A percentile compares a stretch with the other conserved stretches of the same genome.
Evolutionary conservation across 2,888 invertebrate genomes (phyloP).

Genomic region (Nemotelus pantherinus): DNA sequence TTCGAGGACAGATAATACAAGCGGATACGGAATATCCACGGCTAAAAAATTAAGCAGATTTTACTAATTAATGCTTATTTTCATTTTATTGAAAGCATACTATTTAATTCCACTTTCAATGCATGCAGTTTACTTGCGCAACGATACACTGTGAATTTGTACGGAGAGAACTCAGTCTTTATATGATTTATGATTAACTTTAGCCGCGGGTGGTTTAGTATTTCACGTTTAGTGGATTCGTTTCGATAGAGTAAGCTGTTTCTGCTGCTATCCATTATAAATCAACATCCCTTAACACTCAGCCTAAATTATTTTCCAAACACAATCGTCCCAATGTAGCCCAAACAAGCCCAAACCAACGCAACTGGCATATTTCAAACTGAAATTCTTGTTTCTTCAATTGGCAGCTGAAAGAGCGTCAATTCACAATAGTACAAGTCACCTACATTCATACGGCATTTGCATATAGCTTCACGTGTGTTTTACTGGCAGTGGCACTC

Average conservation of each 20-base stretch:
- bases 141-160: constrained; percentile 63
- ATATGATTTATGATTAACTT: constrained; percentile 57
- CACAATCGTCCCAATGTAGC: background rate
- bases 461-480: constrained; percentile 7
- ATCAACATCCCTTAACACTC: background rate
- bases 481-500: constrained; percentile 17
- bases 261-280: background rate
- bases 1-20: constrained; percentile 61
- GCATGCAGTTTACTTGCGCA: constrained; percentile 61
- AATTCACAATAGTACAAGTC: background rate
- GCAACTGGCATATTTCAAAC: constrained; percentile 38
- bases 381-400: background rate
- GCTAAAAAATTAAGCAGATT: constrained; percentile 54
- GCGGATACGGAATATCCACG: constrained; percentile 60
- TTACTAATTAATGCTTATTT: constrained; percentile 13
- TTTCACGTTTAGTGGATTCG: constrained; percentile 26
- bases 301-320: background rate
- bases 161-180: constrained; percentile 58
- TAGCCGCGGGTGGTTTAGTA: constrained; percentile 48
- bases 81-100: constrained; percentile 53
- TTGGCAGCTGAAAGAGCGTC: background rate
- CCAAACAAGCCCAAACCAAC: constrained; percentile 9
- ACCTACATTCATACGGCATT: background rate
- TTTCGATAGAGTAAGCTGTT: constrained; percentile 1
- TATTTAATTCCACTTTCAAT: constrained; percentile 60